Percentiles rank a stretch among this genome's conserved stretches.
Evolutionary conservation across 2,113 vertebrate species (phyloP).

Genomic region (Mionectes macconnelli): DNA sequence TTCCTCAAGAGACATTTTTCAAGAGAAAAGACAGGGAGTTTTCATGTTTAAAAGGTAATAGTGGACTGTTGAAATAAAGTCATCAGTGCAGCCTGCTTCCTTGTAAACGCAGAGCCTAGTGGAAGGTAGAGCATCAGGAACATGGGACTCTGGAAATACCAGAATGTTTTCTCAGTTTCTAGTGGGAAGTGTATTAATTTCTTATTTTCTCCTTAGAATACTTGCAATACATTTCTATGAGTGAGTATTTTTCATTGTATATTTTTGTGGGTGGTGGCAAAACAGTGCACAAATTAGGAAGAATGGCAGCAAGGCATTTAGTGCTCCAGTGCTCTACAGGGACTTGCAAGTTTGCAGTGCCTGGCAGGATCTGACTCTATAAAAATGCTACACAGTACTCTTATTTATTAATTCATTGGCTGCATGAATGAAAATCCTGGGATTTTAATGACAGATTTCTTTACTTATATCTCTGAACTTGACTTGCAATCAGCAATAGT

Average conservation of each 20-base stretch:
- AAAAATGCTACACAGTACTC: neutral
- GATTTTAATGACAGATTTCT: neutral
- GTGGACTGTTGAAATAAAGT: neutral
- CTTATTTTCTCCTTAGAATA: neutral
- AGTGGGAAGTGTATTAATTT: neutral
- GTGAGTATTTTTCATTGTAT: neutral
- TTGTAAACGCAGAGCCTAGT: neutral
- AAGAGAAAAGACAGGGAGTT: neutral
- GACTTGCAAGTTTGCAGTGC: neutral
- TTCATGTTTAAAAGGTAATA: neutral
- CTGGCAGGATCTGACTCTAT: neutral
- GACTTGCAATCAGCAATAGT: neutral
- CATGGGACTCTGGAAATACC: neutral
- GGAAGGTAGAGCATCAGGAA: neutral
- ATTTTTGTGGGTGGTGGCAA: neutral
- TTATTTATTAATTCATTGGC: neutral
- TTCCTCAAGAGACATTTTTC: neutral
- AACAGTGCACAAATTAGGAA: neutral
- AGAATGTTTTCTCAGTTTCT: neutral
- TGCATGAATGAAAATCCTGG: neutral
- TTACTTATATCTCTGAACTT: slow-evolving; percentile 34
- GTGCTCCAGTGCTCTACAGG: neutral
- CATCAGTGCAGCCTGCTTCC: neutral
- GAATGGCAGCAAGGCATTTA: neutral
- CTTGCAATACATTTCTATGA: neutral